Conservation (phyloP, 2,113 vertebrate genomes). For the Excalfactoria chinensis region DNA sequence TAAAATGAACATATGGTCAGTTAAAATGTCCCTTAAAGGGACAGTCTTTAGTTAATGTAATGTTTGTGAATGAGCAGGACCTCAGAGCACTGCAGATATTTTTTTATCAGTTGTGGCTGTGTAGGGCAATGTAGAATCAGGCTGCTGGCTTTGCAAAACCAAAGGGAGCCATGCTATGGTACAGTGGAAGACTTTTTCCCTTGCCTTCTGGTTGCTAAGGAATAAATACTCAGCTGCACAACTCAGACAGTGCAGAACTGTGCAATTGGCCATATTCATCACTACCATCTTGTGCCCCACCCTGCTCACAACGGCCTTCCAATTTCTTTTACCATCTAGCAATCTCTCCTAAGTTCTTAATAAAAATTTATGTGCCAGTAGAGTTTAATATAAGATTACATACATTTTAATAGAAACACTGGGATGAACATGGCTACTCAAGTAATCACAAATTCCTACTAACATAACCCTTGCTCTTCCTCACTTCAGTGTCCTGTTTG, state of each 20-base stretch:
- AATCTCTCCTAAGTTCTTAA: slow-evolving; percentile 30
- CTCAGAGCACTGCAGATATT: not conserved
- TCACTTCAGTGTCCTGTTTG: not conserved
- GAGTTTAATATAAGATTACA: slow-evolving; percentile 12
- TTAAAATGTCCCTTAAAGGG: slow-evolving; percentile 14
- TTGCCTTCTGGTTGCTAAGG: slow-evolving; percentile 43
- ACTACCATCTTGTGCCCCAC: not conserved
- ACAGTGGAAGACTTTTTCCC: slow-evolving; percentile 28
- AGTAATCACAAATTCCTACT: not conserved
- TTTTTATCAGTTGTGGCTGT: not conserved
- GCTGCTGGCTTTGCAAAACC: not conserved
- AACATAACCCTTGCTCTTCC: slow-evolving; percentile 21
- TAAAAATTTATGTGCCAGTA: not conserved
- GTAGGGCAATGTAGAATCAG: not conserved
- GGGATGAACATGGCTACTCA: slow-evolving; percentile 9
- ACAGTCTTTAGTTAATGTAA: not conserved
- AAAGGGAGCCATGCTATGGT: not conserved
- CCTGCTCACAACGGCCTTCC: not conserved
- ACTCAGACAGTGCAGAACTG: not conserved
- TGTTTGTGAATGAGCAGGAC: not conserved
- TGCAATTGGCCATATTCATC: slow-evolving; percentile 13
- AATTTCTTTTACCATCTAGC: slow-evolving; percentile 12
- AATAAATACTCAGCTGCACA: slow-evolving; percentile 7
- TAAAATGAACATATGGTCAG: not conserved
- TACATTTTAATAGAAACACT: not conserved